Conservation (phyloP, 2,888 invertebrate species). For the Synanthedon andrenaeformis region DNA sequence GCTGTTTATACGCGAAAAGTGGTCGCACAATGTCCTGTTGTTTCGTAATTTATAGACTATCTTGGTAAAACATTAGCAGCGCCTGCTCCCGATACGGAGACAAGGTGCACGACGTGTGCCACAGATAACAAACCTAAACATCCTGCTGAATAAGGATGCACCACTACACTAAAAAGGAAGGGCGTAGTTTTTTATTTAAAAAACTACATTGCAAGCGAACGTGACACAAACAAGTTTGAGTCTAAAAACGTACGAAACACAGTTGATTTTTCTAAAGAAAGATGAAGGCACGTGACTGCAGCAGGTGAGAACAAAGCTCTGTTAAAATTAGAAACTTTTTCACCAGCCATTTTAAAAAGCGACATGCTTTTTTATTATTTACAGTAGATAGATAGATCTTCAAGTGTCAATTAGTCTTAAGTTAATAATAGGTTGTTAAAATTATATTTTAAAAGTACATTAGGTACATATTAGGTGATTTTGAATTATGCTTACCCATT, state of each 20-base stretch:
- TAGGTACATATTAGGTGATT: too few relatives aligned
- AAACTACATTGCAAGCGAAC: constrained; percentile 25
- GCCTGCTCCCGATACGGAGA: constrained; percentile 31
- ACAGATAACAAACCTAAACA: constrained; percentile 61
- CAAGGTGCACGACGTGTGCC: constrained; percentile 65
- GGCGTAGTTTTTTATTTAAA: constrained; percentile 48
- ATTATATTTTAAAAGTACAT: too few relatives aligned
- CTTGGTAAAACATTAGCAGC: constrained; percentile 28
- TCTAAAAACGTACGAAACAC: constrained; percentile 6
- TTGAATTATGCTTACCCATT: too few relatives aligned
- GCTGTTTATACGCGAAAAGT: constrained; percentile 49
- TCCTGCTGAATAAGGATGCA: constrained; percentile 52
- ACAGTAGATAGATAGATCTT: too few relatives aligned
- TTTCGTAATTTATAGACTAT: constrained; percentile 51
- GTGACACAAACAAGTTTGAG: too few relatives aligned
- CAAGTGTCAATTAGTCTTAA: too few relatives aligned
- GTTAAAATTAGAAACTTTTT: constrained; percentile 56
- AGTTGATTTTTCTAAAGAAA: constrained; percentile 10
- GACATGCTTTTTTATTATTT: constrained; percentile 24
- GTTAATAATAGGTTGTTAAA: too few relatives aligned
- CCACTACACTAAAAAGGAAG: constrained; percentile 42
- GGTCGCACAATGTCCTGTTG: constrained; percentile 44
- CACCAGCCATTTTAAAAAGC: constrained; percentile 44
- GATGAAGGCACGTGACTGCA: constrained; percentile 54
- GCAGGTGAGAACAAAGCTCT: constrained; percentile 59